phyloP scores from a whole-genome alignment of 2,888 invertebrate species.

The Selenia dentaria region DNA sequence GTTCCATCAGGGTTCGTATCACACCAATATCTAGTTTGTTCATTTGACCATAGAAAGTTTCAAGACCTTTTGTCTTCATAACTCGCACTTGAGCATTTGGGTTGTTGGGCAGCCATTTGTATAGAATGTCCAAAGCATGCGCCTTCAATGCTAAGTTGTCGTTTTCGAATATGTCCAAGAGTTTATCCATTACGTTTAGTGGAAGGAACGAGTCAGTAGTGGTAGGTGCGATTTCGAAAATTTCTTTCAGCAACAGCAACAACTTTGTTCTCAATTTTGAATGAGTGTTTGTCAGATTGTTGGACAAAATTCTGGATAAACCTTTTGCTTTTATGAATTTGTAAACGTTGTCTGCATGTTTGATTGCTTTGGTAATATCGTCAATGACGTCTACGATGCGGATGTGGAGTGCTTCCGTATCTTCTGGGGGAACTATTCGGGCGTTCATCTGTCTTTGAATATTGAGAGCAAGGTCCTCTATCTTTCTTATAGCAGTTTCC shows the following conservation, averaged over 20 bases:
- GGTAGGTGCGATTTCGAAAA: constrained; percentile 54
- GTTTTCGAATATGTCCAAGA: constrained; percentile 62
- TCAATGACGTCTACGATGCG: constrained; percentile 43
- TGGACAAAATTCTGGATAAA: constrained; percentile 49
- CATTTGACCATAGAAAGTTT: constrained; percentile 64
- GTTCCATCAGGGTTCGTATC: constrained; percentile 50
- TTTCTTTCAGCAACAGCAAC: constrained; percentile 47
- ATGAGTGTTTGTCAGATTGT: constrained; percentile 40
- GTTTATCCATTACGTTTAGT: constrained; percentile 49
- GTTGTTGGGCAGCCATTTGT: constrained; percentile 62
- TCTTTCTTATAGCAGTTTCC: constrained; percentile 10
- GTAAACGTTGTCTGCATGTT: constrained; percentile 45
- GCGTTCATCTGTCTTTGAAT: constrained; percentile 1
- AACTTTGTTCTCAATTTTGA: constrained; percentile 46
- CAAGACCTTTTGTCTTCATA: constrained; percentile 65
- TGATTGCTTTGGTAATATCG: constrained; percentile 44
- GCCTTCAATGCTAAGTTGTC: constrained; percentile 58
- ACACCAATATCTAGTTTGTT: constrained; percentile 50
- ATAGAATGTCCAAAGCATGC: constrained; percentile 55
- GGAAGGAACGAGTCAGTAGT: constrained; percentile 52
- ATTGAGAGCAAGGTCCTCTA: constrained; percentile 3
- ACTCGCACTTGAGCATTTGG: constrained; percentile 62
- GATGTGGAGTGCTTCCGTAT: constrained; percentile 37
- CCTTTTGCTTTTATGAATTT: constrained; percentile 60
- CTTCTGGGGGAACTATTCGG: constrained; percentile 6